phyloP scores from a whole-genome alignment of 2,113 vertebrate genomes.

The Crotalus viridis region DNA sequence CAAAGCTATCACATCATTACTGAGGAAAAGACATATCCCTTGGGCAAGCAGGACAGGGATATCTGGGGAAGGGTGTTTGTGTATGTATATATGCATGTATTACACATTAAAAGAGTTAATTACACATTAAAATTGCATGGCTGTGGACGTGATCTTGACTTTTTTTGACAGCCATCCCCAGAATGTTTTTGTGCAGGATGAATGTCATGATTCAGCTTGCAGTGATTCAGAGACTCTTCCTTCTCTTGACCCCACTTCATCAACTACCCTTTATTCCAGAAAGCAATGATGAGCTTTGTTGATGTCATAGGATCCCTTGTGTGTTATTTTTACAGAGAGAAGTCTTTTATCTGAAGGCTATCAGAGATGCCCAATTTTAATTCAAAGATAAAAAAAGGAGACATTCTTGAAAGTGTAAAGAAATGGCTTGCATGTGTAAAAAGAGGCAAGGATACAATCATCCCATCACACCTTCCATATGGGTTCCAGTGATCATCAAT shows the following conservation, averaged over 20 bases:
- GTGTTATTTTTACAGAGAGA: not conserved
- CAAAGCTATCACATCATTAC: constrained; percentile 28
- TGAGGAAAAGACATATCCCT: constrained; percentile 31
- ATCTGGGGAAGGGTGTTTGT: not conserved
- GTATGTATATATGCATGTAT: not conserved
- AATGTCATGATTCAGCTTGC: not conserved
- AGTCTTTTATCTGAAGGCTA: not conserved
- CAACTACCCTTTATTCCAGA: not conserved
- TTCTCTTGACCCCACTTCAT: not conserved
- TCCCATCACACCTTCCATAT: not conserved
- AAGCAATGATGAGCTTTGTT: not conserved
- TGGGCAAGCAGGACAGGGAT: not conserved
- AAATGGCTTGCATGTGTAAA: not conserved
- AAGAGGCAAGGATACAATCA: not conserved
- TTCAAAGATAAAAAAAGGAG: not conserved
- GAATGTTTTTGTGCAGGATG: not conserved
- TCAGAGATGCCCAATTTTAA: not conserved
- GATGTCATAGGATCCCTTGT: not conserved
- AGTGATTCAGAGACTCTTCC: not conserved
- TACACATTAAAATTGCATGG: not conserved
- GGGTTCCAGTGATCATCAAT: not conserved
- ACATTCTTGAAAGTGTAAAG: not conserved
- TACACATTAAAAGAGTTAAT: not conserved
- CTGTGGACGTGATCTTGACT: not conserved
- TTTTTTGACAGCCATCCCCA: not conserved